phyloP scores from a whole-genome alignment of 2,113 vertebrate genomes.

The Toxostoma redivivum region DNA sequence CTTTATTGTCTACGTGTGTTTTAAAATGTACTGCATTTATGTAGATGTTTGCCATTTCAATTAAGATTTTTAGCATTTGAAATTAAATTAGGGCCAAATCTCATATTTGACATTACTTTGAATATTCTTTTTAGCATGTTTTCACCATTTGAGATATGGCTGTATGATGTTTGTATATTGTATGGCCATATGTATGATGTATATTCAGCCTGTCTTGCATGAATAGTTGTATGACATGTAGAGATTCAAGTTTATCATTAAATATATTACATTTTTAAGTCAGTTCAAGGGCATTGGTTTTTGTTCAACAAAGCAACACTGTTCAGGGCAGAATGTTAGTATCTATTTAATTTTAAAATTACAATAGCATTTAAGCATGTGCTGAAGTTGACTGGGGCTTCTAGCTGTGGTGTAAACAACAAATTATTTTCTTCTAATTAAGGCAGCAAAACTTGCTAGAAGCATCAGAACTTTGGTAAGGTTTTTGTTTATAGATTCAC shows the following conservation, averaged over 20 bases:
- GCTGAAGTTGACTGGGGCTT: background rate
- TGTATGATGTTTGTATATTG: background rate
- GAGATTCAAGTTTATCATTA: background rate
- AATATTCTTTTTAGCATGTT: background rate
- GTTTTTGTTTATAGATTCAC: background rate
- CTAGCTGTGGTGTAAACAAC: background rate
- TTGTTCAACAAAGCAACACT: background rate
- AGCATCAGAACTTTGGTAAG: background rate
- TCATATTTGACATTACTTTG: background rate
- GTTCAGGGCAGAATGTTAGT: background rate
- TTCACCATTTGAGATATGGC: background rate
- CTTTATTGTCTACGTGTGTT: background rate
- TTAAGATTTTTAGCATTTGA: background rate
- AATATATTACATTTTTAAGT: background rate
- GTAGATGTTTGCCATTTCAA: background rate
- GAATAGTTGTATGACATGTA: background rate
- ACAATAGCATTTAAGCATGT: background rate
- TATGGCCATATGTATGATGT: background rate
- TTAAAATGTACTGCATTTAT: background rate
- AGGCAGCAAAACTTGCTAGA: background rate
- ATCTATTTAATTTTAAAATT: background rate
- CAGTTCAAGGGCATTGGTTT: background rate
- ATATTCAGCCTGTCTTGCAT: background rate
- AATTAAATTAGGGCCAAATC: background rate
- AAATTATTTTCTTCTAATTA: background rate